Evolutionary conservation across 2,797 vertebrate species (phyloP), one percentile per base, ranked within the genome.

Genomic region (Falco biarmicus): DNA sequence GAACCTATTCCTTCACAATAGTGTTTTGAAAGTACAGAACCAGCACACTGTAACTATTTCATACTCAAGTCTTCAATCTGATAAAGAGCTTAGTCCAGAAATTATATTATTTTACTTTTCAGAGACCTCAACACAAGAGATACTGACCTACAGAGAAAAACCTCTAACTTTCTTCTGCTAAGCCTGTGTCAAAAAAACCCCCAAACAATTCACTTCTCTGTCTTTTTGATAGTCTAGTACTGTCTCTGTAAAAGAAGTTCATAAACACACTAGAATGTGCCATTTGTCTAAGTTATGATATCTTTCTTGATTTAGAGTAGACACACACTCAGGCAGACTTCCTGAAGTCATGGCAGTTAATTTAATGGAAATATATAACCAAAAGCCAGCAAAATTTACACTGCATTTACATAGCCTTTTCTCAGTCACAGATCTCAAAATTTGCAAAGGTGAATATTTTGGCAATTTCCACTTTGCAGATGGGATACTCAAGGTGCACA

Each of bases 1-100:
- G 1, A 75, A 59, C 9, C 17, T 76, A 37, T 89, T 91, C 48
- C 12, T 81, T 80, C 53, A 75, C 50, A 88, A n/a, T 6, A 76
- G 43, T 47, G 19, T 71, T 96, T 86, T 93, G 80, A 92, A 92
- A 95, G 59, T 53, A 83, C 26, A 81, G 64, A 92, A 84, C 17
- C 21, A 53, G 75, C 26, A 71, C 10, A 73, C 8, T 29, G 17
- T 60, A 66, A 9, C 4, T 51, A 69, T 83, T 91, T 89, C 53
- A 29, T 53, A 54, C 28, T 81, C 39, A 61, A 48, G 37, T 77
- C 48, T 89, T 78, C 69, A 94, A 43, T 39, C 24, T 65, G 59
- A 56, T 75, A 83, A 93, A 91, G 51, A 87, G 39, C 2, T 7
- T 54, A 81, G 19, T 32, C 74, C 47, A 78, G 90, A 83, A 93